Conservation (phyloP, 1,140 invertebrate species). For the Drosophila busckii region DNA sequence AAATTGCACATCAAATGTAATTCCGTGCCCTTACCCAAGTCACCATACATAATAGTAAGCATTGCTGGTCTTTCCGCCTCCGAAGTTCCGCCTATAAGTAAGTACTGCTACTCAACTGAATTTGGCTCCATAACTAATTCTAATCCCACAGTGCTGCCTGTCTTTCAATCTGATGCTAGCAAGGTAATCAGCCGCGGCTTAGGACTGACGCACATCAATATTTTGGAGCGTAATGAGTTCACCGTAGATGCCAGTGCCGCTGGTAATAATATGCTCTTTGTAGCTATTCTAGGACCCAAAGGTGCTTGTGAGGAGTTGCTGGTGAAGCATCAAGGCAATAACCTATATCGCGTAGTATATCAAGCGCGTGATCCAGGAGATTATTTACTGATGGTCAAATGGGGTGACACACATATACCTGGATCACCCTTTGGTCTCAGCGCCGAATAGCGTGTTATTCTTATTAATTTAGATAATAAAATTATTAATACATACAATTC, state of each 20-base stretch:
- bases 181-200: conserved; percentile 91
- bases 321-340: conserved; percentile 90
- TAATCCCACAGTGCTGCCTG: conserved; percentile 80
- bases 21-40: conserved; percentile 91
- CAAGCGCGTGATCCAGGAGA: conserved; percentile 88
- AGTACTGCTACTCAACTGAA: not conserved
- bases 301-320: conserved; percentile 92
- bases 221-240: conserved; percentile 91
- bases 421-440: conserved; percentile 92
- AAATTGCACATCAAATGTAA: conserved; percentile 92
- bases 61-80: conserved; percentile 84
- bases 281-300: conserved; percentile 92
- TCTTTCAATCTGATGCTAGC: conserved; percentile 89
- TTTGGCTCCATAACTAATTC: not conserved
- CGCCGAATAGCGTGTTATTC: conserved; percentile 53
- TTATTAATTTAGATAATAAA: not conserved
- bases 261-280: conserved; percentile 92
- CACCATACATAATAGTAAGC: conserved; percentile 89
- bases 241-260: conserved; percentile 89
- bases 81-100: conserved; percentile 7
- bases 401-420: conserved; percentile 94
- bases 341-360: conserved; percentile 88
- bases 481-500: not conserved
- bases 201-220: conserved; percentile 90
- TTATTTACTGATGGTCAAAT: conserved; percentile 92